Evolutionary conservation across 2,888 invertebrate genomes (phyloP).

Genomic region (Noctua janthe): DNA sequence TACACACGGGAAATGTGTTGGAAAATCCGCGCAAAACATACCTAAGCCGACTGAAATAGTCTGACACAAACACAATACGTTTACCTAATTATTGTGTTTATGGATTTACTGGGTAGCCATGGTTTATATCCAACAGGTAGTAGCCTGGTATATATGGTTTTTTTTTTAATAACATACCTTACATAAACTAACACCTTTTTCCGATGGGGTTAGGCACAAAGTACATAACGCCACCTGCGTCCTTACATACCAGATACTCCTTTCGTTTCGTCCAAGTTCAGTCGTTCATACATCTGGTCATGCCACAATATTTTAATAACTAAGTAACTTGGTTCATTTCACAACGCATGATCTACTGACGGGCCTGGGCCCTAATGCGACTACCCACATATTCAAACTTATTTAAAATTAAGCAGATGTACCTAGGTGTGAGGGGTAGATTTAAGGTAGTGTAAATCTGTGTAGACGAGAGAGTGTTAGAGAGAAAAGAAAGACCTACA

Average conservation of each 20-base stretch:
- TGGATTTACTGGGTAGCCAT: background rate
- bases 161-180: background rate
- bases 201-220: background rate
- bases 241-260: background rate
- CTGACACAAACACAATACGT: conserved; percentile 14
- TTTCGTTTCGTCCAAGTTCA: background rate
- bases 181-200: background rate
- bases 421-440: background rate
- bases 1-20: conserved; percentile 38
- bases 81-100: conserved; percentile 13
- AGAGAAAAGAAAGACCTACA: background rate
- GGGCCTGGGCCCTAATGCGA: background rate
- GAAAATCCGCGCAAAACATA: conserved; percentile 47
- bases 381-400: background rate
- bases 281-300: background rate
- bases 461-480: background rate
- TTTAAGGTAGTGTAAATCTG: background rate
- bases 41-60: conserved; percentile 16
- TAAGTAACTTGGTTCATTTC: background rate
- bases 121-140: conserved; percentile 6
- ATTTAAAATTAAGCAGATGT: background rate
- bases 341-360: background rate
- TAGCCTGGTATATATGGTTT: background rate
- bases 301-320: background rate
- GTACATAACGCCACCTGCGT: background rate